Evolutionary conservation across 2,888 invertebrate genomes (phyloP), one percentile per base, ranked within the genome.

Genomic region (Xylota segnis): DNA sequence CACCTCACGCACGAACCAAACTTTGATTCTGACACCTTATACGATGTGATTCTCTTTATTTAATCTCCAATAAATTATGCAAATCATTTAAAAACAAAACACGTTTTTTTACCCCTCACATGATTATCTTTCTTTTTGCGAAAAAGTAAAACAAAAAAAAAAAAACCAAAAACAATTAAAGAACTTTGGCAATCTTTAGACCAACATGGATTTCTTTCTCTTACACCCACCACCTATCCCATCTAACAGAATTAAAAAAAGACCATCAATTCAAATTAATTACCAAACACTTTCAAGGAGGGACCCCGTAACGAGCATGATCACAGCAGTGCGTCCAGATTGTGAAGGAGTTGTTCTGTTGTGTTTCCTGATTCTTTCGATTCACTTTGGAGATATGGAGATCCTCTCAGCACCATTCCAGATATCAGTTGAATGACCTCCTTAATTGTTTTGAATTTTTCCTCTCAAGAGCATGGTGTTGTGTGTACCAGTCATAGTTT

Each of bases 341-440:
- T 56, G 27, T n/a, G 34, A 29, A 56, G 32, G 58, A 34, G 34
- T 10, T 47, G 12, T 47, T 50, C 47, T 18, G 10, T 34, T 56
- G 27, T 47, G 56, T 32, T 37, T 66, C 68, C 47, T 45, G 34
- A 14, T 52, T 68, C 12, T 61, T 23, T 58, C n/a, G 50, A 45
- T 14, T 54, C 12, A 7, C 23, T 37, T 37, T 23, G 5, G 43
- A 32, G 40, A 63, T n/a, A n/a, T 43, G 14, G 50, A 32, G 47
- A 65, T 65, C 68, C 68, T 70, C 54, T 54, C 61, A 70, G 45
- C 47, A 29, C 12, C 10, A 37, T 16, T 32, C n/a, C n/a, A n/a
- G n/a, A 16, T 61, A 52, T 72, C 83, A 87, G 88, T 88, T 88
- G 87, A 88, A 88, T 86, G 87, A 88, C 88, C 88, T 86, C 81